phyloP scores from a whole-genome alignment of 2,113 vertebrate species.

The Stictonetta naevosa region DNA sequence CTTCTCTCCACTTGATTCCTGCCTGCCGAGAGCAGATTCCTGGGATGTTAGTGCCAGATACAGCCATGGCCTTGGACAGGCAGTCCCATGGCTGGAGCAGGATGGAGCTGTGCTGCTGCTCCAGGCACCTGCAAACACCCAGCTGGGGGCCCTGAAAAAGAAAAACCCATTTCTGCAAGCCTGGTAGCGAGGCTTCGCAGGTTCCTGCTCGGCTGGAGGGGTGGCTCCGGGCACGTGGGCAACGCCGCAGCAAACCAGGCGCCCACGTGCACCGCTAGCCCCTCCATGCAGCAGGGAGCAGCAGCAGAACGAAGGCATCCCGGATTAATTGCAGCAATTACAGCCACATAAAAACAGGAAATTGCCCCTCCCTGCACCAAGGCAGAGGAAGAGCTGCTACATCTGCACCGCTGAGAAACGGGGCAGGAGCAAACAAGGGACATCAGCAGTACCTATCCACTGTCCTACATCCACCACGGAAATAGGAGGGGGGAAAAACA shows the following conservation, averaged over 20 bases:
- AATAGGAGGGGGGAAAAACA: not conserved
- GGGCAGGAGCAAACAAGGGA: not conserved
- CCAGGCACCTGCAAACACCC: not conserved
- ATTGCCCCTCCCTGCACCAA: conserved; percentile 25
- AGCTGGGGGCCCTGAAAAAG: not conserved
- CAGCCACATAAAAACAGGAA: conserved; percentile 40
- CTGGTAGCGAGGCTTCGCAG: not conserved
- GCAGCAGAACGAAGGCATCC: not conserved
- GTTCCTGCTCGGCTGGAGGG: rapidly evolving
- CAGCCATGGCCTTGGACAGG: not conserved
- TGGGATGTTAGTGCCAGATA: not conserved
- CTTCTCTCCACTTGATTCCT: conserved; percentile 12
- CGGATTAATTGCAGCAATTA: too few species aligned
- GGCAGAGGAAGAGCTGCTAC: not conserved
- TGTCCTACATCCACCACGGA: not conserved
- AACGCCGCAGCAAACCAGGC: not conserved
- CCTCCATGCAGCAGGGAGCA: rapidly evolving
- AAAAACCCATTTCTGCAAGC: rapidly evolving
- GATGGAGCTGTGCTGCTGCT: not conserved
- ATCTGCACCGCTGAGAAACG: not conserved
- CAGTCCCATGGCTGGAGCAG: not conserved
- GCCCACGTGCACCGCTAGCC: rapidly evolving
- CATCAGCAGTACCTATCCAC: not conserved
- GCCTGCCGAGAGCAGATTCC: conserved; percentile 6
- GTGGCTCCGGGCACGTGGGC: not conserved